Evolutionary conservation across 1,140 invertebrate genomes (phyloP), one percentile per base, ranked within the genome.

Genomic region (Epicauta chinensis): DNA sequence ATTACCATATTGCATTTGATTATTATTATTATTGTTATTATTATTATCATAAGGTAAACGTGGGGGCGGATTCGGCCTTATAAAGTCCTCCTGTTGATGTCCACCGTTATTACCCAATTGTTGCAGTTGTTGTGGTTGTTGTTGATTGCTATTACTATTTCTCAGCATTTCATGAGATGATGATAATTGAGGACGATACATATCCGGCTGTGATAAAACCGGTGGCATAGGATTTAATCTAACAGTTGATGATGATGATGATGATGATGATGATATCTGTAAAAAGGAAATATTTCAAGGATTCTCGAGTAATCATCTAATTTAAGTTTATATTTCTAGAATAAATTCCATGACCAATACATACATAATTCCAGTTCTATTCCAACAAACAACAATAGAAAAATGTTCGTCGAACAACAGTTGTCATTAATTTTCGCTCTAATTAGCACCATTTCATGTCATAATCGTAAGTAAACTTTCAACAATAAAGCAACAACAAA

Each of bases 21-120:
- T 58, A 31, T 30, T 23, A 23, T 23, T 23, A 1, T 23, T 23
- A 23, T 23, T n/a, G n/a, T n/a, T 23, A 23, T 23, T 23, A 23
- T 23, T 23, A 23, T 1, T 55, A 45, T 58, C 56, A 46, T 43
- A 58, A 48, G 37, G 59, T 34, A 29, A 46, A 45, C 47, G 34
- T 17, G 46, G 37, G 60, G 17, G 17, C 5, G 52, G 29, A 32
- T 56, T 41, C 4, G 65, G 59, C 15, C 65, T 46, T 6, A 69
- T 13, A 44, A 68, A 67, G 42, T 69, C 64, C 4, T 41, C 34
- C 16, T 56, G 51, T 23, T 40, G 62, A 29, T 45, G 53, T 23
- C 4, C 23, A 23, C 4, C 7, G 7, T 23, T 23, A n/a, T n/a
- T n/a, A n/a, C 41, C 31, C 17, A 16, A n/a, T 9, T n/a, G 12